A percentile compares a stretch with the other conserved stretches of the same genome.
Conservation (phyloP, 2,888 invertebrate species). For the Priapulus caudatus region DNA sequence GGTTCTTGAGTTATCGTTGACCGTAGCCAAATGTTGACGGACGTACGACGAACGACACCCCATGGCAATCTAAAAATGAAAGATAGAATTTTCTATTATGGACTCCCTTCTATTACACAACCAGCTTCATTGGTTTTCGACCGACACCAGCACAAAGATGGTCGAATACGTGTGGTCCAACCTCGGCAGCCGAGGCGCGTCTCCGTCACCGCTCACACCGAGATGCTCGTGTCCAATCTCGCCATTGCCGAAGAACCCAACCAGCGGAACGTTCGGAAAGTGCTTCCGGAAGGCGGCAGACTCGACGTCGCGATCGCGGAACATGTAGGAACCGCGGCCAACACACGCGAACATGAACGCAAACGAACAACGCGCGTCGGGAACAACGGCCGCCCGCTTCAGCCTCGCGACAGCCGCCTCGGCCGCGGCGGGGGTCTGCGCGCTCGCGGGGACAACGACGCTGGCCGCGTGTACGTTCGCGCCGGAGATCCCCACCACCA, state of each 20-base stretch:
- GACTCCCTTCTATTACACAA: too few relatives aligned
- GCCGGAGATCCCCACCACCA: neutral
- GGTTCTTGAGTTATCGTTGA: too few relatives aligned
- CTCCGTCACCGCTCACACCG: neutral
- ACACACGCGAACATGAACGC: conserved; percentile 42
- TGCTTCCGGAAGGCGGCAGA: conserved; percentile 35
- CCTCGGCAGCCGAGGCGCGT: neutral
- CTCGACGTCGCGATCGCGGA: conserved; percentile 35
- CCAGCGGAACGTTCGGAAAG: conserved; percentile 40
- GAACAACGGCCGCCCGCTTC: neutral
- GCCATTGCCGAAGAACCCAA: conserved; percentile 42
- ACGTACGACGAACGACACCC: too few relatives aligned
- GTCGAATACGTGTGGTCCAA: neutral
- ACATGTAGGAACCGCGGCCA: conserved; percentile 34
- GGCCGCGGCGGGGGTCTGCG: neutral
- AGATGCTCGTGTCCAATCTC: conserved; percentile 38
- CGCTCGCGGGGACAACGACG: neutral
- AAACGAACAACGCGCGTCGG: conserved; percentile 20
- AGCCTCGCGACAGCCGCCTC: neutral
- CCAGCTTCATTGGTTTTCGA: too few relatives aligned
- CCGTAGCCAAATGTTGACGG: too few relatives aligned
- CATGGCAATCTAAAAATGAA: too few relatives aligned
- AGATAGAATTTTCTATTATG: too few relatives aligned
- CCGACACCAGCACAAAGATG: neutral
- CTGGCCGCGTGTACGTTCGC: neutral